phyloP scores from a whole-genome alignment of 2,888 invertebrate species.

The Chaitophorus viminalis region DNA sequence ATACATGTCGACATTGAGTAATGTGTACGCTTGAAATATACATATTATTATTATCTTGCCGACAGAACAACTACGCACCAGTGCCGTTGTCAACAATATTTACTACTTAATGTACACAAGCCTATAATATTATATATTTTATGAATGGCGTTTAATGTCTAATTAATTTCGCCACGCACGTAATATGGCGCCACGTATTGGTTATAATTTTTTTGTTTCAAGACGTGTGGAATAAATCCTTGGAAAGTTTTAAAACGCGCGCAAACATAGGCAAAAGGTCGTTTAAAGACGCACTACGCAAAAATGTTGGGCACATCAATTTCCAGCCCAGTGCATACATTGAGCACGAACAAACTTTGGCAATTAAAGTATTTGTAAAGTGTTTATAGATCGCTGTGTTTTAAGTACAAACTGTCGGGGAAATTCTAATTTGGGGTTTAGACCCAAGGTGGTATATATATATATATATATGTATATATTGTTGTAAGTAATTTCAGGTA shows the following conservation, averaged over 20 bases:
- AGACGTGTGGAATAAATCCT: neutral
- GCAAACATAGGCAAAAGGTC: neutral
- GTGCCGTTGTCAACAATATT: too few species aligned
- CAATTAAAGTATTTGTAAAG: constrained; percentile 52
- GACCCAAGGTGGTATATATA: neutral
- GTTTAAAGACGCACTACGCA: neutral
- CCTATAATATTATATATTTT: too few species aligned
- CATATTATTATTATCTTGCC: too few species aligned
- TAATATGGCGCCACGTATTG: too few species aligned
- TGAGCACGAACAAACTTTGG: constrained; percentile 36
- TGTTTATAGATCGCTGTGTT: constrained; percentile 38
- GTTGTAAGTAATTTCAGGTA: constrained; percentile 43
- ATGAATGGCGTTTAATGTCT: too few species aligned
- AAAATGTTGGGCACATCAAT: constrained; percentile 18
- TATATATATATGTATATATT: neutral
- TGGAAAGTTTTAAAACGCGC: neutral
- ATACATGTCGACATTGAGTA: too few species aligned
- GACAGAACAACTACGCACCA: too few species aligned
- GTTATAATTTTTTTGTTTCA: neutral
- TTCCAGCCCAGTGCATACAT: constrained; percentile 27
- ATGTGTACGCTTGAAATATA: too few species aligned
- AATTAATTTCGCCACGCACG: too few species aligned
- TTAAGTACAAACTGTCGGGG: constrained; percentile 14
- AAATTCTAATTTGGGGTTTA: constrained; percentile 35
- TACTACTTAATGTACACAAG: too few species aligned